A percentile compares a stretch with the other conserved stretches of the same genome.
phyloP scores from a whole-genome alignment of 1,140 invertebrate genomes.

The Stenopsyche tienmushanensis region DNA sequence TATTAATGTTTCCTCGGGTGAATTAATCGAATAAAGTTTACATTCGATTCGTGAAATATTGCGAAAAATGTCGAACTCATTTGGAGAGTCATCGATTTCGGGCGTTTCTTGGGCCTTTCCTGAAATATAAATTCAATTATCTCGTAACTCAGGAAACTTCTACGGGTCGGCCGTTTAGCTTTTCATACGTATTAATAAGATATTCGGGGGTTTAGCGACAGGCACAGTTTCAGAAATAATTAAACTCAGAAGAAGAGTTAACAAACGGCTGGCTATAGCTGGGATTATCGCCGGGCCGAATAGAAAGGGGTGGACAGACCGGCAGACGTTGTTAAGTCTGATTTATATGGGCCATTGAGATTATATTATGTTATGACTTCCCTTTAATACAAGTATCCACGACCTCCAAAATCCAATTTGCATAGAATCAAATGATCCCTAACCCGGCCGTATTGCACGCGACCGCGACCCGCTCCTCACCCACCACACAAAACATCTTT shows the following conservation, averaged over 20 bases:
- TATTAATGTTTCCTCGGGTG: too few relatives aligned
- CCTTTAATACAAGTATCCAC: slow-evolving; percentile 30
- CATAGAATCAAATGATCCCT: slow-evolving; percentile 32
- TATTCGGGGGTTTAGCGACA: not conserved
- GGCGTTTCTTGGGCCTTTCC: not conserved
- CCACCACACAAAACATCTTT: too few relatives aligned
- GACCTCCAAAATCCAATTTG: slow-evolving; percentile 28
- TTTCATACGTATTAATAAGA: not conserved
- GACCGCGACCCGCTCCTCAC: not conserved
- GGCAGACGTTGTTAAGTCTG: slow-evolving; percentile 34
- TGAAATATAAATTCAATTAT: not conserved
- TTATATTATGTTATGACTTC: slow-evolving; percentile 35
- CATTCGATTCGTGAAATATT: too few relatives aligned
- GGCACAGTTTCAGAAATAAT: slow-evolving; percentile 24
- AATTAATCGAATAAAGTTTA: too few relatives aligned
- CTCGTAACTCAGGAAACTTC: not conserved
- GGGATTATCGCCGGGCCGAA: slow-evolving; percentile 29
- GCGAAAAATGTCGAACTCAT: too few relatives aligned
- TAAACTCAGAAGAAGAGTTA: slow-evolving; percentile 25
- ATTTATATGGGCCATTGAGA: slow-evolving; percentile 33
- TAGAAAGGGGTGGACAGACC: slow-evolving; percentile 26
- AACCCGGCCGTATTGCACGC: not conserved
- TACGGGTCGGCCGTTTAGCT: too few relatives aligned
- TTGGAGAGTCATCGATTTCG: too few relatives aligned
- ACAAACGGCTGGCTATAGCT: slow-evolving; percentile 16